Evolutionary conservation across 2,888 invertebrate genomes (phyloP), one percentile per base, ranked within the genome.

Genomic region (Stegana nigrithorax): DNA sequence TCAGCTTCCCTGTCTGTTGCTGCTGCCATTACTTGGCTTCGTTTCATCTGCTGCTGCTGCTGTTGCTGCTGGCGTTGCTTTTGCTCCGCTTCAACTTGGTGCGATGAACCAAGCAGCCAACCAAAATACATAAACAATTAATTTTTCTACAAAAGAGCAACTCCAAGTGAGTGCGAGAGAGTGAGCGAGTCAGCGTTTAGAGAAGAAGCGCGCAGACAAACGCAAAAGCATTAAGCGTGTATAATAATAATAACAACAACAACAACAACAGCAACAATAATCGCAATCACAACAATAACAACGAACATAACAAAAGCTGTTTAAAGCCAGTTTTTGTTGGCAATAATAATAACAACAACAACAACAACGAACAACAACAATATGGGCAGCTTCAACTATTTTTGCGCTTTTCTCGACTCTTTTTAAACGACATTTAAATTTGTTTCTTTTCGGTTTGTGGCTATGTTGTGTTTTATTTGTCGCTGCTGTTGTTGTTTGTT

Each of bases 111-210:
- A 53, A 51, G 17, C 21, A 51, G 21, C 70, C 73, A 81, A 80
- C 72, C 69, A 69, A 71, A 70, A 64, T 67, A 66, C 68, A 68
- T 72, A 68, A 73, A 80, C 78, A 81, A 81, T 81, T 81, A 81
- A 80, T 78, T 81, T 81, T 73, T 71, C 72, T 70, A 65, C 12
- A 44, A 66, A 39, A 45, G 27, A 58, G 42, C 12, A 51, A 10
- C 21, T 14, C 23, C 51, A 51, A 51, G 6, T 23, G 14, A 51
- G 47, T 21, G 21, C 7, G 23, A 47, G 19, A 21, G 47, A 47
- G 26, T 21, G 23, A 47, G 7, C 23, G 19, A 17, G 47, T 26
- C 17, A 27, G 6, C 14, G 51, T 51, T 14, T 27, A 12, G 26
- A 50, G 25, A 2, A 14, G 29, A 51, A 51, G 29, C 25, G 27